Percentiles rank a stretch among this genome's conserved stretches.
Conservation (phyloP, 2,113 vertebrate species). For the Albula goreensis region DNA sequence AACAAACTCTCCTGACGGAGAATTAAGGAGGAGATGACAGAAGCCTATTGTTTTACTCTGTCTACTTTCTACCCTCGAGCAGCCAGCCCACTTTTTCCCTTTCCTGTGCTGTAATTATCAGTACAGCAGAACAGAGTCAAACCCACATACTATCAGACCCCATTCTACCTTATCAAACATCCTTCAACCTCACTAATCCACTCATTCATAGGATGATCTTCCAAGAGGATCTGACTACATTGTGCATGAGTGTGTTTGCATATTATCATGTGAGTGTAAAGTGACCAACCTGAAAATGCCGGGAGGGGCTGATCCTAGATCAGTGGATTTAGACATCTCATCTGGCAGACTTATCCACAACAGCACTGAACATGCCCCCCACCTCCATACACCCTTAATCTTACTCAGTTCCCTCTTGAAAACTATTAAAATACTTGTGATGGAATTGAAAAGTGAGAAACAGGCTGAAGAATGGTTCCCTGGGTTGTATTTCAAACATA, state of each 20-base stretch:
- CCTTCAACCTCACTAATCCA: background rate
- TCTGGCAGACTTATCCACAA: background rate
- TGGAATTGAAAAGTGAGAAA: too few relatives aligned
- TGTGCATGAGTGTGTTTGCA: background rate
- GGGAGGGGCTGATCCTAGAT: background rate
- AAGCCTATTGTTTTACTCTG: background rate
- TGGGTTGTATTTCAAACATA: too few relatives aligned
- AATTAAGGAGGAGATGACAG: constrained; percentile 70
- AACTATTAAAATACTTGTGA: too few relatives aligned
- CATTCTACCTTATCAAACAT: background rate
- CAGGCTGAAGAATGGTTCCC: too few relatives aligned
- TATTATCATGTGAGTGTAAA: background rate
- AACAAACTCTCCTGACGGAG: constrained; percentile 64
- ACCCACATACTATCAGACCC: background rate
- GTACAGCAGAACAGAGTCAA: background rate
- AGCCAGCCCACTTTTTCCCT: background rate
- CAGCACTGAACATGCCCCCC: too few relatives aligned
- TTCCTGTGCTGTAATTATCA: constrained; percentile 18
- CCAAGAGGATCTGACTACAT: background rate
- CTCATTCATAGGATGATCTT: background rate
- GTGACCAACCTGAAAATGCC: background rate
- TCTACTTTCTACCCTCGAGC: constrained; percentile 7
- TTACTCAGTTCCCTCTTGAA: too few relatives aligned
- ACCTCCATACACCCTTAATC: too few relatives aligned
- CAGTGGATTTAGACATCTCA: background rate